Evolutionary conservation across 2,888 invertebrate genomes (phyloP).

Genomic region (Frankliniella intonsa): DNA sequence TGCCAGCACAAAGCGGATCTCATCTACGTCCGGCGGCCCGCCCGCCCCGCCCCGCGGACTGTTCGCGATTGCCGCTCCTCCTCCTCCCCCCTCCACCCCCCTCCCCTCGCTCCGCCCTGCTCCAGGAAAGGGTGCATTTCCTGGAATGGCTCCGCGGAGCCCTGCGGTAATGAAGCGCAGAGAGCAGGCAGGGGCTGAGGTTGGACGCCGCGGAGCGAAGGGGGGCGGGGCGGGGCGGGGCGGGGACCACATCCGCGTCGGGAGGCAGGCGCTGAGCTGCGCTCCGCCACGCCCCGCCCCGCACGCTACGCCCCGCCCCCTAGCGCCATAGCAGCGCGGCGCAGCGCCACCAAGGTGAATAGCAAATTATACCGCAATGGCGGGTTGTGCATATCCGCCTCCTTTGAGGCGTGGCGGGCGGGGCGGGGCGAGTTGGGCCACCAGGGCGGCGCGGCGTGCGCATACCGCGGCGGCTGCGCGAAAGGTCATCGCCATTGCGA

Average conservation of each 20-base stretch:
- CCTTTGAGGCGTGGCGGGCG: background rate
- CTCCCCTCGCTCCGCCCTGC: background rate
- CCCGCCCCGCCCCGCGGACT: background rate
- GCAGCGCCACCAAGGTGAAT: conserved; percentile 15
- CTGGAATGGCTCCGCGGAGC: background rate
- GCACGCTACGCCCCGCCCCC: background rate
- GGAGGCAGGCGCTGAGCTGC: background rate
- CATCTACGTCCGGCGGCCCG: background rate
- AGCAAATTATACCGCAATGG: background rate
- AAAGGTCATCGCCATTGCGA: conserved; percentile 30
- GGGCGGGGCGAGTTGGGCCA: background rate
- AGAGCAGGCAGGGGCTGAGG: no score
- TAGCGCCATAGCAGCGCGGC: background rate
- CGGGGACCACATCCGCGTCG: background rate
- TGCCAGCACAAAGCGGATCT: no score
- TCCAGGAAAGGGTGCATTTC: conserved; percentile 23
- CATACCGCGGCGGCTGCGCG: background rate
- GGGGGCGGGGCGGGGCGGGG: conserved; percentile 23
- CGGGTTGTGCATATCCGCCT: background rate
- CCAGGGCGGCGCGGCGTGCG: background rate
- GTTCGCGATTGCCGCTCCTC: background rate
- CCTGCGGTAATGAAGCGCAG: background rate
- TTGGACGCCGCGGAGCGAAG: no score
- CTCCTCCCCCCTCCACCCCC: no score
- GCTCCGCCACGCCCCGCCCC: conserved; percentile 28